Evolutionary conservation across 2,113 vertebrate species (phyloP).

Genomic region (Periophthalmus modestus): DNA sequence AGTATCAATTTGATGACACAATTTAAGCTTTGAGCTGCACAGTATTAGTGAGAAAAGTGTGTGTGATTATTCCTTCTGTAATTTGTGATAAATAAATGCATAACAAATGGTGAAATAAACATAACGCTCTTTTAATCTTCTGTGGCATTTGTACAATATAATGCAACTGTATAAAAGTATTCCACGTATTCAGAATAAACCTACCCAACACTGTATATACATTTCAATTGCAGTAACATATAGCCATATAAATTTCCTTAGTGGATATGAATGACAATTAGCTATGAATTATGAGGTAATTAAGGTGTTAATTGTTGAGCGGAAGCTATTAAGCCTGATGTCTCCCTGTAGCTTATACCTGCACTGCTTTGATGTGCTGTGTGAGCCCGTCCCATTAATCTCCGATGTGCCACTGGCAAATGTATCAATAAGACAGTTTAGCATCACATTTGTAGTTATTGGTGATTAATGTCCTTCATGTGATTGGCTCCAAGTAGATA

Average conservation of each 20-base stretch:
- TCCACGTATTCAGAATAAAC: background rate
- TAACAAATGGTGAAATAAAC: no score
- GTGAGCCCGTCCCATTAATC: background rate
- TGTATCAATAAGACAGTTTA: slow-evolving; percentile 6
- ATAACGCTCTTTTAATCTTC: no score
- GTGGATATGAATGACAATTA: slow-evolving; percentile 2
- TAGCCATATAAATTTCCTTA: background rate
- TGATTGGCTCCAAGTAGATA: background rate
- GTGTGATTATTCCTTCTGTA: no score
- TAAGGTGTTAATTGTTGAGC: background rate
- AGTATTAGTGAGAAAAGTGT: no score
- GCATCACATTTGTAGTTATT: background rate
- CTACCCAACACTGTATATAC: background rate
- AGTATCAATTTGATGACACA: no score
- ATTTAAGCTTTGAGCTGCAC: no score
- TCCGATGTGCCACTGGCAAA: background rate
- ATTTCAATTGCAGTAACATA: background rate
- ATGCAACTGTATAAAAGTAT: no score
- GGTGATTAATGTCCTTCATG: background rate
- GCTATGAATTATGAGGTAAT: slow-evolving; percentile 12
- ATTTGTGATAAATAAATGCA: no score
- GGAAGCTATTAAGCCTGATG: background rate
- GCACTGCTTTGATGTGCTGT: background rate
- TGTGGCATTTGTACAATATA: no score
- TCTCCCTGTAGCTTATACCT: no score